Evolutionary conservation across 2,888 invertebrate genomes (phyloP), one percentile per base, ranked within the genome.

Genomic region (Drosophila demipolita): DNA sequence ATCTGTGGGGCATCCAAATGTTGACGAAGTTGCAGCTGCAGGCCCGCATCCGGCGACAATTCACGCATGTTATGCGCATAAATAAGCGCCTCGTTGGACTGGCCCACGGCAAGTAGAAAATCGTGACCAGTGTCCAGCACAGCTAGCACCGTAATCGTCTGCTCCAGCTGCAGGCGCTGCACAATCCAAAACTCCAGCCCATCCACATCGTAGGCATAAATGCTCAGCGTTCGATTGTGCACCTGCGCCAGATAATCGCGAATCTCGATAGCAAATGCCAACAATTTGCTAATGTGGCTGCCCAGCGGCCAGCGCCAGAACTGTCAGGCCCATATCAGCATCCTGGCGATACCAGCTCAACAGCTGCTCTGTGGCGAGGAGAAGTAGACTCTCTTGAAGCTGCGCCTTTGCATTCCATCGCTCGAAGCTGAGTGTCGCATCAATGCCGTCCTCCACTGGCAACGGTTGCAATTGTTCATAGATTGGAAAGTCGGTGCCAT

Each of bases 61-160:
- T 75, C 82, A 12, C 73, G 83, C n/a, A 87, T 82, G 73, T 92
- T 89, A 29, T 90, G 92, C 0, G 82, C 79, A 67, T 91, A 93
- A 32, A 93, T 79, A 0, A 76, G 55, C 1, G 90, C 91, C 15
- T 81, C 74, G 54, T 92, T 71, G 0, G 76, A 69, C 69, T 93
- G 93, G 0, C 91, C 86, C n/a, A 93, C 75, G 4, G 91, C 92
- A 1, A 93, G 70, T 5, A 93, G 73, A 17, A 91, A 71, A 70
- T 93, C 93, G 0, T 90, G 83, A 0, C 93, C 93, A 0, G 91
- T 91, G 35, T 93, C 90, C 7, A 93, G 69, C 9, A 92, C 73
- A 0, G 87, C 83, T 1, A 92, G 71, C 40, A 91, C 89, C 0
- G 73, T 63, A 33, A 90, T 87, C 0, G 73, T 29, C 23, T 83